Evolutionary conservation across 2,888 invertebrate genomes (phyloP), one percentile per base, ranked within the genome.

Genomic region (Chaetoderma sp.): DNA sequence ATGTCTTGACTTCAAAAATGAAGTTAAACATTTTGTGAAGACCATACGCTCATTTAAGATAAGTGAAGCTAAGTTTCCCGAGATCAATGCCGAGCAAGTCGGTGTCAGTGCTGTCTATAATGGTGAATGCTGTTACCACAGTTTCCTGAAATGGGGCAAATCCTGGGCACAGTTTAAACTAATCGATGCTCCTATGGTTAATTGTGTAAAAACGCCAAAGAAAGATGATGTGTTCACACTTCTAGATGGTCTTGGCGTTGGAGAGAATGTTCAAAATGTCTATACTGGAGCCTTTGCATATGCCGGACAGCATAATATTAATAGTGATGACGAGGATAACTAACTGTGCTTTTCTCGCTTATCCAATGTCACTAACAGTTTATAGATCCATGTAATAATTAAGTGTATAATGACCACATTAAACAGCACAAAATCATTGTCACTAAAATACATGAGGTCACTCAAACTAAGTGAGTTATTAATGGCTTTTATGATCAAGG

Each of bases 31-130:
- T 16, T 42, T 58, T 23, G 44, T 58, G 6, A 58, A 44, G 25
- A 42, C 10, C n/a, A 21, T 21, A 25, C n/a, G 58, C 16, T 58
- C 58, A 8, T 58, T 58, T 27, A 58, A 44, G 27, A 39, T 58
- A 10, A 21, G 10, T 25, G 58, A 58, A 21, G 58, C 58, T 4
- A 39, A 25, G 10, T 23, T 45, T n/a, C 42, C 36, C n/a, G 13
- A 2, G 1, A 13, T 55, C 13, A 27, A n/a, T 5, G 32, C 33
- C 18, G 55, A 55, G 6, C 10, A 3, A 36, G 13, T 55, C n/a
- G 55, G 55, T 18, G 32, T 55, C 33, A 1, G 18, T 13, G 18
- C 33, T 10, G 25, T 25, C n/a, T 55, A 55, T 18, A 32, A 1
- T n/a, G 36, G 30, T 8, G 55, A 55, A 10, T 28, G 21, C 32